Conservation (phyloP, 1,140 invertebrate genomes). For the Sogatella furcifera region DNA sequence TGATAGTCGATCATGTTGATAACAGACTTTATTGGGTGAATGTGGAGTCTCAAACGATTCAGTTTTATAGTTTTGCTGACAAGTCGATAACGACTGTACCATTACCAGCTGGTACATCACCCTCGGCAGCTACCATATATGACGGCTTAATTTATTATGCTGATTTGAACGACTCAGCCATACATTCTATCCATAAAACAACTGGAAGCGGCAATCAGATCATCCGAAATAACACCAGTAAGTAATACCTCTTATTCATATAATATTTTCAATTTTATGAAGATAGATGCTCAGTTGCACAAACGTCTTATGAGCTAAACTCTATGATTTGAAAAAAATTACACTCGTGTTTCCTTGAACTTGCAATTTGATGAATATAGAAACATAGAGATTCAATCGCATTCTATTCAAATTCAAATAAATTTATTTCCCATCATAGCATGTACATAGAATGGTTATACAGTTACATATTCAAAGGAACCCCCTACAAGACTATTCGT, state of each 20-base stretch:
- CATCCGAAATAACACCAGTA: conserved; percentile 49
- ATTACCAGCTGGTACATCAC: conserved; percentile 26
- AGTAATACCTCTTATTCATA: background rate
- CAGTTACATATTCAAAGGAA: too few relatives aligned
- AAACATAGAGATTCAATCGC: too few relatives aligned
- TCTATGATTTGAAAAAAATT: too few relatives aligned
- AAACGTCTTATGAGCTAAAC: background rate
- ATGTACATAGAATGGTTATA: too few relatives aligned
- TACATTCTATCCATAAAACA: conserved; percentile 44
- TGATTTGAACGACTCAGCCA: conserved; percentile 40
- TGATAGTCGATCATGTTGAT: conserved; percentile 46
- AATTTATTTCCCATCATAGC: too few relatives aligned
- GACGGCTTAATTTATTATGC: conserved; percentile 46
- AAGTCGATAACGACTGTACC: conserved; percentile 34
- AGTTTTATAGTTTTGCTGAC: conserved; percentile 47
- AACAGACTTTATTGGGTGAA: conserved; percentile 61
- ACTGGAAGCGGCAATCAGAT: conserved; percentile 29
- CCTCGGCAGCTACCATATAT: conserved; percentile 47
- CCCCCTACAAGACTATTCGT: too few relatives aligned
- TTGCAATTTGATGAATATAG: too few relatives aligned
- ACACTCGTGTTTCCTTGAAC: too few relatives aligned
- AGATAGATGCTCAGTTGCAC: background rate
- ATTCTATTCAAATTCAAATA: too few relatives aligned
- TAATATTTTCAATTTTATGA: too few relatives aligned
- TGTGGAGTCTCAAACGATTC: conserved; percentile 44